phyloP scores from a whole-genome alignment of 2,113 vertebrate genomes.

The Nestor notabilis region DNA sequence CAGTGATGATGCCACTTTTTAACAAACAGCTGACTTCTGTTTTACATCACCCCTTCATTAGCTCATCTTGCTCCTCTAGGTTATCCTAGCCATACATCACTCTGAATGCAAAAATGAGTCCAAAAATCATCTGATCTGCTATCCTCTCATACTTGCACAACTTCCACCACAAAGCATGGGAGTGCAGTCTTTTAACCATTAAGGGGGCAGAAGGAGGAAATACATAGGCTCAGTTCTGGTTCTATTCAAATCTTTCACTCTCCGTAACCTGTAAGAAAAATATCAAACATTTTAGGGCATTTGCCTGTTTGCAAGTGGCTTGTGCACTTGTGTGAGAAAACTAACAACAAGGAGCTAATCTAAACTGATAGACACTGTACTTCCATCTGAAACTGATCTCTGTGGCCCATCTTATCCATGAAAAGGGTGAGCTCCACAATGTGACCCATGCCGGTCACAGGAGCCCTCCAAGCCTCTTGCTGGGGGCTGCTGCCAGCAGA shows the following conservation, averaged over 20 bases:
- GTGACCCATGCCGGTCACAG: not conserved
- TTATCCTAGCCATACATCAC: constrained; percentile 47
- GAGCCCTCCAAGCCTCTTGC: not conserved
- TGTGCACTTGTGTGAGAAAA: not conserved
- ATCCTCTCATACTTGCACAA: not conserved
- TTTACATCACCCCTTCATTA: constrained; percentile 66
- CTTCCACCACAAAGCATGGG: not conserved
- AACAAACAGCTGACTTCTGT: constrained; percentile 64
- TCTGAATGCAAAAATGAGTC: constrained; percentile 44
- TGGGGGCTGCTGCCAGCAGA: fast-evolving
- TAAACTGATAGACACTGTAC: not conserved
- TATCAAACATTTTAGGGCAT: not conserved
- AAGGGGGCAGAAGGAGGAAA: not conserved
- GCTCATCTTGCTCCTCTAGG: constrained; percentile 53
- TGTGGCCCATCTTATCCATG: too few relatives aligned
- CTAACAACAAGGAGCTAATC: not conserved
- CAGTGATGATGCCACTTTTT: constrained; percentile 26
- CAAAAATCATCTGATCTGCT: constrained; percentile 3
- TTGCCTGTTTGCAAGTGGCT: not conserved
- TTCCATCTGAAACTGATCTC: not conserved
- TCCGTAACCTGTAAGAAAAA: not conserved
- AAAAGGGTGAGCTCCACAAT: fast-evolving
- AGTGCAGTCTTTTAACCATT: not conserved
- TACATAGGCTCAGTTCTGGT: not conserved
- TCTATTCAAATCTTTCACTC: not conserved